phyloP scores from a whole-genome alignment of 2,113 vertebrate species.

The Dipodomys stephensi region DNA sequence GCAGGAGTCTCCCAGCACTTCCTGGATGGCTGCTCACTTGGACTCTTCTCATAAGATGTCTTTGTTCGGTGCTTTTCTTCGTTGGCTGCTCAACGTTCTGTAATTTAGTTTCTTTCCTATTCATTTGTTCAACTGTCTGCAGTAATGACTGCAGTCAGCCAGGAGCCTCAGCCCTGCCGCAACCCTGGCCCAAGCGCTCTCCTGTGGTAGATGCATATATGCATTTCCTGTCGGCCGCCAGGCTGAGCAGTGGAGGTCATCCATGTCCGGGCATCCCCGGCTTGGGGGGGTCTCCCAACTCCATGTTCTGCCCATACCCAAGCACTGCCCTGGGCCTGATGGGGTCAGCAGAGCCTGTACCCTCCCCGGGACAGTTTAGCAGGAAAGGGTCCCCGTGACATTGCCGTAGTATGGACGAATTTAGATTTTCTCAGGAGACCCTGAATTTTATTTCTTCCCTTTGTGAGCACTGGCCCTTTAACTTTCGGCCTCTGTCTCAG shows the following conservation, averaged over 20 bases:
- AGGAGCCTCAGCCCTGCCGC: rapidly evolving
- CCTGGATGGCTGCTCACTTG: neutral
- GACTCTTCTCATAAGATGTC: neutral
- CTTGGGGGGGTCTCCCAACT: neutral
- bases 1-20: rapidly evolving
- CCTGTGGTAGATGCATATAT: neutral
- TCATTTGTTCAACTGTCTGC: neutral
- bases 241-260: neutral
- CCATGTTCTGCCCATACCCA: neutral
- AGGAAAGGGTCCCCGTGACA: neutral
- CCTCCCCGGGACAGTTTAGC: neutral
- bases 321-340: neutral
- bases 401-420: neutral
- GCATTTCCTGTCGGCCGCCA: neutral
- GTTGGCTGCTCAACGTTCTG: neutral
- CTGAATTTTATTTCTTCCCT: neutral
- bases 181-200: rapidly evolving
- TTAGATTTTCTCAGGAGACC: neutral
- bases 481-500: neutral
- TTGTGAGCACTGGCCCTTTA: neutral
- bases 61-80: neutral
- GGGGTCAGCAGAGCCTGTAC: neutral
- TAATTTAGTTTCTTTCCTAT: neutral
- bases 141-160: neutral
- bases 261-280: neutral